Base-by-base conservation (phyloP, 1,140 invertebrate species). In the Chymomyza costata region DNA sequence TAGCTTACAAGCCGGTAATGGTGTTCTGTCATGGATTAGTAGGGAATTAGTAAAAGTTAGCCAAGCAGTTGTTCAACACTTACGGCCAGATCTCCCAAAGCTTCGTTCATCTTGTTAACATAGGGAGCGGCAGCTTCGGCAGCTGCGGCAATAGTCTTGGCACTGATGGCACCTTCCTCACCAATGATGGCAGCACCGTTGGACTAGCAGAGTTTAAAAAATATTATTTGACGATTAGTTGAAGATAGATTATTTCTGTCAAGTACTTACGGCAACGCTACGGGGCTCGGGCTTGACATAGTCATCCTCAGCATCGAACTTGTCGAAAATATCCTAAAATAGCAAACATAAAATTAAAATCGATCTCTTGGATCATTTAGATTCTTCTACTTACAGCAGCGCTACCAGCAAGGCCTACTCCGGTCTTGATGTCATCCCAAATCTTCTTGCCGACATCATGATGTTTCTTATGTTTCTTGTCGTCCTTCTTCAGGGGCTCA, bases 91-190 rank as follows among this genome's bases (percentile, higher is more conserved):
- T 59, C 54, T 8, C 58, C 39, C 10, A 64, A 50, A 28, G 34
- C 55, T 15, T 13, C 17, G 17, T 70, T 59, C n/a, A 58, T 6
- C 34, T 59, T n/a, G 8, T 35, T 61, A 1, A 50, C 41, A n/a
- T 56, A 63, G 11, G 61, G 65, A 37, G 56, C 61, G 51, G 56
- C 51, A 8, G 43, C 55, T 15, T 64, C 1, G 16, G 55, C 64
- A 43, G 60, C 64, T 18, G 44, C 43, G 6, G 53, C 54, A 31
- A 68, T 68, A 1, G 48, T 48, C 38, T 65, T 57, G 21, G 58
- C 47, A 50, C 62, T 65, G 3, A 61, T 30, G 18, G 49, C 54
- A 10, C 50, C 57, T 19, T 19, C 41, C 14, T 65, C 51, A 8
- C 39, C 61, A 19, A 65, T 61, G 18, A 60, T 46, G 0, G 61